Percentiles rank a stretch among this genome's conserved stretches.
These are phyloP conservation scores for Fragum whitleyi DNA, from an alignment of 2,888 invertebrate genomes.

Conservation along the genomic window DNA sequence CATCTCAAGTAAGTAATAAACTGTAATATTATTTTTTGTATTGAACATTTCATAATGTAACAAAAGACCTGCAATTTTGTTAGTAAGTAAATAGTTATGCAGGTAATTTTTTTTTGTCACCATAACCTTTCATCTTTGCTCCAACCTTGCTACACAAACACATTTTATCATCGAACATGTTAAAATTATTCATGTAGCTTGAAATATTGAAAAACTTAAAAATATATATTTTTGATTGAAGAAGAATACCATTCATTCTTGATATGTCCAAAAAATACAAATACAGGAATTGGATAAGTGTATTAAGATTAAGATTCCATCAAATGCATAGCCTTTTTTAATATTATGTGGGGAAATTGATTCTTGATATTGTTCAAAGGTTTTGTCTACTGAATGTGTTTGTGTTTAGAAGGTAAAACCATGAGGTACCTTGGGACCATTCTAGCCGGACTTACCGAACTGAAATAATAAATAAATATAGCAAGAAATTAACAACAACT, in stretches of 20 bases:
- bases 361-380: no score
- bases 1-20: no score
- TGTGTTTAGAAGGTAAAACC: slow-evolving; percentile 16
- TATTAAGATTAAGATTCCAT: no score
- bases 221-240: no score
- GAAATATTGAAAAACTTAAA: neutral
- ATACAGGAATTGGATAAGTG: no score
- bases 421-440: slow-evolving; percentile 21
- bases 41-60: slow-evolving; percentile 13
- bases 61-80: slow-evolving; percentile 7
- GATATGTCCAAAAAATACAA: neutral
- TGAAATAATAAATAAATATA: slow-evolving; percentile 68
- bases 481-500: slow-evolving; percentile 18
- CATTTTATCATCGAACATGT: neutral
- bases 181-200: neutral
- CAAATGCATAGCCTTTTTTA: no score
- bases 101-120: slow-evolving; percentile 29
- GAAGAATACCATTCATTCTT: neutral
- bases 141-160: slow-evolving; percentile 26
- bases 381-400: slow-evolving; percentile 8
- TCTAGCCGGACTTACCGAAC: slow-evolving; percentile 58
- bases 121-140: slow-evolving; percentile 23
- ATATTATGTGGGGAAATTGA: no score
- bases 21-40: no score
- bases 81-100: slow-evolving; percentile 35